Conservation (phyloP, 2,888 invertebrate genomes). For the Druceiella hillmani region DNA sequence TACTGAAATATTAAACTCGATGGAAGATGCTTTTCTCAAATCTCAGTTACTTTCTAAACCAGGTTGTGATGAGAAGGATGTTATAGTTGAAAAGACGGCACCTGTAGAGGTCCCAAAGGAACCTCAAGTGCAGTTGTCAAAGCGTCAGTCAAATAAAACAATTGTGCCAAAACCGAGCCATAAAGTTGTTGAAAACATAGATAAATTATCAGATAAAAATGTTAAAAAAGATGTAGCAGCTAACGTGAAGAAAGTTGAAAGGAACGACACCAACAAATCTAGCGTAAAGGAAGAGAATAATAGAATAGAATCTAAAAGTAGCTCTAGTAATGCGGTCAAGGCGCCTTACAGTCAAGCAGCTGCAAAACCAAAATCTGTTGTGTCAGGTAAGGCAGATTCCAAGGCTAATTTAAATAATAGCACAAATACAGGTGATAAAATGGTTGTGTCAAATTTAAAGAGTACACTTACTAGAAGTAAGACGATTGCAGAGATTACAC, state of each 20-base stretch:
- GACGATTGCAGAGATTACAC: conserved; percentile 43
- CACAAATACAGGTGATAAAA: too few relatives aligned
- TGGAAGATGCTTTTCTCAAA: conserved; percentile 40
- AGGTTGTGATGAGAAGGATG: conserved; percentile 38
- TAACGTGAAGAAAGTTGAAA: conserved; percentile 21
- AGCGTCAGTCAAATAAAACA: too few relatives aligned
- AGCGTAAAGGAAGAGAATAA: conserved; percentile 22
- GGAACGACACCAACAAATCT: conserved; percentile 22
- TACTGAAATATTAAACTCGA: conserved; percentile 35
- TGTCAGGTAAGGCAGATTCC: conserved; percentile 33
- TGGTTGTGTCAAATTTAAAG: conserved; percentile 28
- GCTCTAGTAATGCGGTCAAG: conserved; percentile 9
- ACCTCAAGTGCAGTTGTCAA: too few relatives aligned
- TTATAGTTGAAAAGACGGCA: conserved; percentile 35
- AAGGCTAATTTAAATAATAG: too few relatives aligned
- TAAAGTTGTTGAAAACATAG: conserved; percentile 3
- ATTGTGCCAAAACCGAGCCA: too few relatives aligned
- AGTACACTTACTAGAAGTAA: conserved; percentile 38
- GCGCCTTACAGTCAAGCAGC: conserved; percentile 49
- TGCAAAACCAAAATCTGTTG: conserved; percentile 42
- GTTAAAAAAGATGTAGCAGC: conserved; percentile 23
- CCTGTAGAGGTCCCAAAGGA: conserved; percentile 17
- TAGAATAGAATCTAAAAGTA: too few relatives aligned
- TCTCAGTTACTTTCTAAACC: conserved; percentile 33
- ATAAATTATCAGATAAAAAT: conserved; percentile 11